Evolutionary conservation across 2,113 vertebrate species (phyloP), one percentile per base, ranked within the genome.

Genomic region (Grammomys surdaster): DNA sequence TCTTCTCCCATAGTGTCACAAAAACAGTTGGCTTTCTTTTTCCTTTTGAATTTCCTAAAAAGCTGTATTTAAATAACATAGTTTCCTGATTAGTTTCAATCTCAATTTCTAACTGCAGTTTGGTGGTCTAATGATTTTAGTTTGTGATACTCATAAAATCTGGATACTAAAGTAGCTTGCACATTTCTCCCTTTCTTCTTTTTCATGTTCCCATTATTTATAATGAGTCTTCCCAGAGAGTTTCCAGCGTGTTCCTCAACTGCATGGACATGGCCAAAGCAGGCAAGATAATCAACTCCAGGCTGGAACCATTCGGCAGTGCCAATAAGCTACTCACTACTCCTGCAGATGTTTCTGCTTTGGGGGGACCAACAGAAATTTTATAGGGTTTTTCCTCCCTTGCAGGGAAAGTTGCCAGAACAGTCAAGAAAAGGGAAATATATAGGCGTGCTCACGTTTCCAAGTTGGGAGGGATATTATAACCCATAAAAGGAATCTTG

Each of bases 331-430:
- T 75, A 51, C 93, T 97, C 80, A 72, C 40, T 93, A 89, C 92
- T 98, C 88, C 95, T 97, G 91, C 98, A 99, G 98, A 98, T 99
- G 98, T 98, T 98, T 97, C 97, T 98, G 97, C 85, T 98, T 98
- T 97, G 97, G 67, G 93, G 93, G 93, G 94, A 96, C 95, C 96
- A 97, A 96, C 78, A 95, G 98, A 98, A 98, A 98, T 77, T 96
- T 98, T 97, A 96, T 96, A 95, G 97, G 94, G 63, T 85, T 98
- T 98, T 98, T 98, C 98, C 98, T 98, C 98, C 94, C 89, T 97
- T 90, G 93, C 20, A 33, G 95, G 97, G 97, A 98, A 92, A 91
- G 97, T 63, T 96, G 98, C 98, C 98, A 98, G 91, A 98, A 93
- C 89, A 97, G 97, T 97, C 98, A 97, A 98, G 97, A 98, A 98